Conservation (phyloP, 2,888 invertebrate genomes). For the Drosophila hamatofila region DNA sequence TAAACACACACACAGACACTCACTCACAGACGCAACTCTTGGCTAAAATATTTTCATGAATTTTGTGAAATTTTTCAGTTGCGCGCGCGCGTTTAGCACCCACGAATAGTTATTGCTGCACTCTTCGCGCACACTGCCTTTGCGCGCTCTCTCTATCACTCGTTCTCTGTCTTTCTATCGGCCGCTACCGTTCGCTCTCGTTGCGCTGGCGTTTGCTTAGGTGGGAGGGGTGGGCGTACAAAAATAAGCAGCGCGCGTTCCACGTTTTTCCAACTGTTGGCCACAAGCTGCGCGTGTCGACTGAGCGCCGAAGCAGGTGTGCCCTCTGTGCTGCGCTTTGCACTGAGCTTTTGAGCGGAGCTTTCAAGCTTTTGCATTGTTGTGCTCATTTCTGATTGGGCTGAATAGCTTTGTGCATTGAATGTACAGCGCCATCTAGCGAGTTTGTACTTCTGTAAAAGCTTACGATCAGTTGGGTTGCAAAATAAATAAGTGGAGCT, state of each 20-base stretch:
- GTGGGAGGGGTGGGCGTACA: constrained; percentile 39
- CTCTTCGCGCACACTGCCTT: constrained; percentile 29
- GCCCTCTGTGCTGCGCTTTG: constrained; percentile 14
- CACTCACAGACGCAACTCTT: constrained; percentile 36
- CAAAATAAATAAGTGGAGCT: constrained; percentile 20
- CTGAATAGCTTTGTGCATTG: constrained; percentile 4
- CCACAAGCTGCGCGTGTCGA: constrained; percentile 73
- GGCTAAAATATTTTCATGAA: constrained; percentile 55
- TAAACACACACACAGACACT: constrained; percentile 20
- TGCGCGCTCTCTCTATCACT: constrained; percentile 19
- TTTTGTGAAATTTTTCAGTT: constrained; percentile 58
- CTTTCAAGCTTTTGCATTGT: constrained; percentile 25
- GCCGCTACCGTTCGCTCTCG: constrained; percentile 15
- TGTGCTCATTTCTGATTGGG: background rate
- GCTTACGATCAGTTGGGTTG: constrained; percentile 31
- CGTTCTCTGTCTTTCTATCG: constrained; percentile 27
- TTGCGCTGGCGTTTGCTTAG: constrained; percentile 22
- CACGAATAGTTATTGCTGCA: constrained; percentile 53
- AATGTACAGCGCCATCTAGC: constrained; percentile 34
- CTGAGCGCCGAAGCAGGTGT: constrained; percentile 47
- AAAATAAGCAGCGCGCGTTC: constrained; percentile 58
- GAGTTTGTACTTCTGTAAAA: background rate
- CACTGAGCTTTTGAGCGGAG: constrained; percentile 20
- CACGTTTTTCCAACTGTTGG: constrained; percentile 53
- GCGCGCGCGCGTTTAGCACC: constrained; percentile 68